Base-by-base conservation (phyloP, 2,888 invertebrate genomes). In the Himalopsyche anomala region DNA sequence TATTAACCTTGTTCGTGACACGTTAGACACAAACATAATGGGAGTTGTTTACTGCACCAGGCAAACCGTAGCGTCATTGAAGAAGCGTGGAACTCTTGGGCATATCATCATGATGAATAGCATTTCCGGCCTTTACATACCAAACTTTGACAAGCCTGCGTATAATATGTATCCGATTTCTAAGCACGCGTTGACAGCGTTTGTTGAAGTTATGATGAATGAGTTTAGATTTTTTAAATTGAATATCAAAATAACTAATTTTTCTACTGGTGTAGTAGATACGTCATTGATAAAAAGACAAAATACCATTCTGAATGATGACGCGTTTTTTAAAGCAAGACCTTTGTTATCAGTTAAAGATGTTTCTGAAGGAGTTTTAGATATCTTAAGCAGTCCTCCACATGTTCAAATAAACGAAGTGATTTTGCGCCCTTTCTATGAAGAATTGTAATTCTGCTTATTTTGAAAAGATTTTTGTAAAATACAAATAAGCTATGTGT, bases 31-130 rank as follows among this genome's bases (percentile, higher is more conserved):
- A 15, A 94, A 94, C 89, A 87, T 93, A 0, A 92, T 91, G 89
- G 94, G 92, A 3, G 89, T 92, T 0, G 89, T 93, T 0, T 86
- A 91, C 82, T 94, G 94, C 89, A 91, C 93, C 0, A 91, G 93
- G 4, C 91, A 91, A 86, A 94, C 93, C 0, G 90, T 92, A 8
- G 90, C 90, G 0, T 93, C 93, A 15, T 94, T 94, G 94, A 91
- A 90, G 45, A 90, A 90, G 19, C 90, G 90, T 6, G 56, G 9
- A 8, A 89, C 91, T 12, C 91, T 91, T 81, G 94, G 94, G 0
- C 91, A 92, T 87, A 91, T 94, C 55, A 90, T 93, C 51, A 90
- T 92, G 42, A 90, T 93, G 2, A 93, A 93, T 82, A 94, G 94
- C 84, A 90, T 92, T 84, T 90, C 92, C 88, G 93, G 93, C 4